Conservation (phyloP, 2,797 vertebrate species). For the Rhodeus uyekii region DNA sequence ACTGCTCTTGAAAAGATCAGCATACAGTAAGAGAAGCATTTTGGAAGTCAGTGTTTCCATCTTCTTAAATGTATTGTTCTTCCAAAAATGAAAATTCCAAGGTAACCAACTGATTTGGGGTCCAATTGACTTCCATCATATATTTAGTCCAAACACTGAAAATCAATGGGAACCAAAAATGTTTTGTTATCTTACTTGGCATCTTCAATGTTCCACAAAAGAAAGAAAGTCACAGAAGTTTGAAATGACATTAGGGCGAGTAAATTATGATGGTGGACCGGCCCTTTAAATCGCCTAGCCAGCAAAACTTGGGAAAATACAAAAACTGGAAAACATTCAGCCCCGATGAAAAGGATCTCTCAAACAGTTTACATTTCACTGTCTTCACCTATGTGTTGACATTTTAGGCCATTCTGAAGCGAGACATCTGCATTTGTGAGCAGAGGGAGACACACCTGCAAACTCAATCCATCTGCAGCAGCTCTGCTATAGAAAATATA, state of each 20-base stretch:
- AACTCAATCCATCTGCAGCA: slow-evolving; percentile 25
- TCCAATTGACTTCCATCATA: background rate
- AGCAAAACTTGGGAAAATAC: background rate
- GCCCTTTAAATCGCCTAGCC: background rate
- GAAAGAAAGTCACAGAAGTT: background rate
- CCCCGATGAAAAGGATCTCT: slow-evolving; percentile 19
- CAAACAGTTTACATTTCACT: slow-evolving; percentile 29
- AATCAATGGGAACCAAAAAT: background rate
- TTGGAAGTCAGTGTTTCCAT: background rate
- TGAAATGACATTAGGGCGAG: background rate
- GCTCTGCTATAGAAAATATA: slow-evolving; percentile 9
- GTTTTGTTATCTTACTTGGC: background rate
- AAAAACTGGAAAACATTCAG: background rate
- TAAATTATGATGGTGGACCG: background rate
- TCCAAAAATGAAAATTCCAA: background rate
- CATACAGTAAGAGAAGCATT: background rate
- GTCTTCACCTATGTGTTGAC: slow-evolving; percentile 46
- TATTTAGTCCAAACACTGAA: background rate
- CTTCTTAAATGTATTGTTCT: background rate
- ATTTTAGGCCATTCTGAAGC: slow-evolving; percentile 41
- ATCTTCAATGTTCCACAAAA: background rate
- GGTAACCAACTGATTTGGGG: background rate
- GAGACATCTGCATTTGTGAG: slow-evolving; percentile 28
- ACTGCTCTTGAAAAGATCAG: background rate
- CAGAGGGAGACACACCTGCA: slow-evolving; percentile 25